phyloP scores from a whole-genome alignment of 2,888 invertebrate genomes.

The Zaprionus lineosus region DNA sequence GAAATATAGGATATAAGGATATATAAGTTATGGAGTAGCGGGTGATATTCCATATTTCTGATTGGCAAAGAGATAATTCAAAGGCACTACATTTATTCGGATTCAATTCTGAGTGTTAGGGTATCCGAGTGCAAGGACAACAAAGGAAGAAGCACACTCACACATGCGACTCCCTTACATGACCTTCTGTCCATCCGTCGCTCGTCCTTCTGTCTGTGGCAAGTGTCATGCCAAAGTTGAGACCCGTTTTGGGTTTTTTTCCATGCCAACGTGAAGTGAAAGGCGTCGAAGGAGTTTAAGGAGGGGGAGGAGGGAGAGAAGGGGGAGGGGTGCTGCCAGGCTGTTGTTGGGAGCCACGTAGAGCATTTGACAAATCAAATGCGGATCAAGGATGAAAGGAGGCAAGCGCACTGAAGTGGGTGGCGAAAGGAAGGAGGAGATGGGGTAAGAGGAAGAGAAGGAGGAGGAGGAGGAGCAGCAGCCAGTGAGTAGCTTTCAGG shows the following conservation, averaged over 20 bases:
- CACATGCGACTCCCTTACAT: not conserved
- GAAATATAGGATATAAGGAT: no score
- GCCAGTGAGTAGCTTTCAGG: conserved; percentile 1
- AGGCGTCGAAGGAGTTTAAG: no score
- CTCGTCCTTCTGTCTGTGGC: conserved; percentile 28
- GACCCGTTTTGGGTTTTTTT: conserved; percentile 33
- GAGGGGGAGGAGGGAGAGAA: not conserved
- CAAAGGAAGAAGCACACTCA: no score
- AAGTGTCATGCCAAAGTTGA: conserved; percentile 42
- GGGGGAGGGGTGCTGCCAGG: not conserved
- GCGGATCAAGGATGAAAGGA: conserved; percentile 66
- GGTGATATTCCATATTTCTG: no score
- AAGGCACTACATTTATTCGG: no score
- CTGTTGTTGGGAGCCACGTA: conserved; percentile 25
- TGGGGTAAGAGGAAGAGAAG: not conserved
- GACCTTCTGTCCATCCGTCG: not conserved
- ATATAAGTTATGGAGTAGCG: no score
- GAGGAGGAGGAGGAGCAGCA: conserved; percentile 8
- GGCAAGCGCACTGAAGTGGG: conserved; percentile 16
- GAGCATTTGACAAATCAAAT: conserved; percentile 67
- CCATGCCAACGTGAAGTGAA: conserved; percentile 1
- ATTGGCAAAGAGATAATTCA: no score
- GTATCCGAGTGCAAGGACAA: no score
- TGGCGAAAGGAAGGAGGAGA: not conserved
- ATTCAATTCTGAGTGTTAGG: not conserved